These are phyloP conservation scores for Hirtodrosophila cameraria DNA, from an alignment of 2,888 invertebrate genomes.

Conservation along the genomic window DNA sequence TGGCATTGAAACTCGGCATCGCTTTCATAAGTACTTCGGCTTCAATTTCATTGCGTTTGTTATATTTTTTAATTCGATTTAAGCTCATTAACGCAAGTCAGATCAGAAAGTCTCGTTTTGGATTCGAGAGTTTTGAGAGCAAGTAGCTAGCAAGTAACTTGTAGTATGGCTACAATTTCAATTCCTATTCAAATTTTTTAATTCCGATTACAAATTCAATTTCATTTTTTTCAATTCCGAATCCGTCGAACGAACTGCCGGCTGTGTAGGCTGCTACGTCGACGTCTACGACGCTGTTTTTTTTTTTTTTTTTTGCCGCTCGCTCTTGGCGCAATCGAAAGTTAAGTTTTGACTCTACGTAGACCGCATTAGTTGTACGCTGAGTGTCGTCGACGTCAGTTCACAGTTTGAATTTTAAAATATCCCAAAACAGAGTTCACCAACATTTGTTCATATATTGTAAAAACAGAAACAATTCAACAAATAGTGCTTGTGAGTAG, in stretches of 20 bases:
- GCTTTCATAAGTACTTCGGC: slow-evolving; percentile 41
- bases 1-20: slow-evolving; percentile 61
- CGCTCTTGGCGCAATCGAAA: slow-evolving; percentile 76
- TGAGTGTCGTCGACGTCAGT: slow-evolving; percentile 66
- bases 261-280: background rate
- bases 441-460: too few species aligned
- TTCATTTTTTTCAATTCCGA: slow-evolving; percentile 15
- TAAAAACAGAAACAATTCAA: background rate
- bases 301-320: too few species aligned
- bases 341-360: slow-evolving; percentile 75
- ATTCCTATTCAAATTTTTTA: slow-evolving; percentile 10
- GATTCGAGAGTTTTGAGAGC: too few species aligned
- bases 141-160: too few species aligned
- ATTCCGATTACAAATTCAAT: slow-evolving; percentile 10
- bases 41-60: slow-evolving; percentile 40
- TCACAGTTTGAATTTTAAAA: slow-evolving; percentile 43
- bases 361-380: slow-evolving; percentile 69
- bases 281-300: slow-evolving; percentile 2
- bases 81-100: slow-evolving; percentile 32
- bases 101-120: background rate
- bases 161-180: slow-evolving; percentile 3
- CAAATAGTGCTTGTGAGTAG: background rate
- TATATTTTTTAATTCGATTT: slow-evolving; percentile 45
- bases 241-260: slow-evolving; percentile 9
- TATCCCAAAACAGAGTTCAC: background rate